phyloP scores from a whole-genome alignment of 2,797 vertebrate species.

The Clarias laeviceps region DNA sequence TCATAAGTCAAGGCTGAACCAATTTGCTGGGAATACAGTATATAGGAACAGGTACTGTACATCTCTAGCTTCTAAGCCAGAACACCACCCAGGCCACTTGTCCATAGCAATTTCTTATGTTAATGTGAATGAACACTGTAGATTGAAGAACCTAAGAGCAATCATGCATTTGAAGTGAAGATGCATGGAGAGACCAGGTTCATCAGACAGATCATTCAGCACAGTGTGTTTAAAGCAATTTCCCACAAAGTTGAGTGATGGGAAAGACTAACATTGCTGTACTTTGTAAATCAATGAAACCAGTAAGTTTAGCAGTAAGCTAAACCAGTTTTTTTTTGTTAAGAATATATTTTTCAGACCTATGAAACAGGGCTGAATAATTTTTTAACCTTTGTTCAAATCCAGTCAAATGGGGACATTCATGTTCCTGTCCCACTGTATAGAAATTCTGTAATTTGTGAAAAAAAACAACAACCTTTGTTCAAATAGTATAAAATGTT shows the following conservation, averaged over 20 bases:
- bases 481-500: not conserved
- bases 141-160: not conserved
- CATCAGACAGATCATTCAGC: slow-evolving; percentile 60
- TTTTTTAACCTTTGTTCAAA: not conserved
- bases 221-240: slow-evolving; percentile 48
- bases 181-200: slow-evolving; percentile 3
- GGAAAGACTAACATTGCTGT: slow-evolving; percentile 8
- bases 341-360: not conserved
- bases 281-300: not conserved
- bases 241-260: slow-evolving; percentile 13
- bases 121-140: not conserved
- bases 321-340: not conserved
- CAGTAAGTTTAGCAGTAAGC: too few relatives aligned
- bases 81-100: not conserved
- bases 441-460: not conserved
- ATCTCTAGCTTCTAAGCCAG: not conserved
- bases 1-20: not conserved
- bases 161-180: slow-evolving; percentile 19
- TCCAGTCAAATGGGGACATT: not conserved
- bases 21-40: not conserved
- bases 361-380: not conserved
- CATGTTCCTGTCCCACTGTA: not conserved
- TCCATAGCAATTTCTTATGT: not conserved
- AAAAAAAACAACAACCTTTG: not conserved
- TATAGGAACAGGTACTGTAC: not conserved